Base-by-base conservation (phyloP, 2,797 vertebrate species). In the Tangara arthus region DNA sequence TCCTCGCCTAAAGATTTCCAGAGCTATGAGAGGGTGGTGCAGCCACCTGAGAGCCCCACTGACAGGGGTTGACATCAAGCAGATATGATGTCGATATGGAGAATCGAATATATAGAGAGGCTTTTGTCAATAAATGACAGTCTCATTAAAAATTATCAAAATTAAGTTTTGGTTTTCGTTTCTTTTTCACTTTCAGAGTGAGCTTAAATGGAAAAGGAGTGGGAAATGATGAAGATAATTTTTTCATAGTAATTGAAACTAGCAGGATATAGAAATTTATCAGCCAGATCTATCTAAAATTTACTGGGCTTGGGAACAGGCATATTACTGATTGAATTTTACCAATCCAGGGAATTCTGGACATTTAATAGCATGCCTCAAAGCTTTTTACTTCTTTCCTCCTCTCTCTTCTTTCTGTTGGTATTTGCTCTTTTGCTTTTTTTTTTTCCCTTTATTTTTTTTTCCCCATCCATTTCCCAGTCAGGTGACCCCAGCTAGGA, bases 401-500 rank as follows among this genome's bases (percentile, higher is more conserved):
- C 3, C 7, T 14, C 7, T 78, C 15, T 41, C 81, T 61, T 37
- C 13, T 59, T 82, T 44, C 34, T 20, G 5, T 42, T 47, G 11
- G 1, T 7, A 28, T 42, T 55, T 41, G 6, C 8, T 41, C 44
- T 65, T 34, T 24, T 47, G 7, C 13, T 10, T 16, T 9, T n/a
- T n/a, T 21, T 21, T 16, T 2, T 0, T 1, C 32, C 52, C 26
- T 7, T 32, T 28, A 6, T 24, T 2, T 30, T 19, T 2, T 34
- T 19, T 13, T 35, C 22, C 21, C 6, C 2, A 69, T 72, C 42
- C 6, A 1, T 66, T 94, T 9, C 69, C 21, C 32, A 35, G 23
- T 88, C 65, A 91, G 69, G 47, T 79, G 82, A 91, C 86, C 20
- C 10, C 59, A 91, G 30, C 21, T 44, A 88, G n/a, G 50, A 90